Evolutionary conservation across 2,797 vertebrate species (phyloP), one percentile per base, ranked within the genome.

Genomic region (Protosalanx chinensis): DNA sequence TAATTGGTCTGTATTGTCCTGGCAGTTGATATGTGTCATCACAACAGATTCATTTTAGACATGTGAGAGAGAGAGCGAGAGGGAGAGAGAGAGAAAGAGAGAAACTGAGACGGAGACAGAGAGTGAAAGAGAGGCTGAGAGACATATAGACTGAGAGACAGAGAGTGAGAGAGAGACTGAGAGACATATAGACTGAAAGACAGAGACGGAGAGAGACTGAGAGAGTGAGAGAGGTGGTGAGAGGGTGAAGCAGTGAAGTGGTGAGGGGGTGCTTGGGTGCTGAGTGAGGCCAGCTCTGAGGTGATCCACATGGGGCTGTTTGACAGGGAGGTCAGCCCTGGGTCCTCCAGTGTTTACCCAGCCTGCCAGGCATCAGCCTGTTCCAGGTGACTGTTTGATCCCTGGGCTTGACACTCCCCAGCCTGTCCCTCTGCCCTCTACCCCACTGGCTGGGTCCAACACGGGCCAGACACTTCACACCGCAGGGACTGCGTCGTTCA

Each of bases 321-420:
- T 87, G 78, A 83, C 81, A 81, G 72, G 4, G 16, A 72, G 82
- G 79, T 81, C 82, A 77, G 32, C 5, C 57, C 61, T 27, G 29
- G 85, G 74, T 77, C 56, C 71, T 79, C 33, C 53, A n/a, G 3
- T 82, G 84, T 88, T 87, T 85, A 85, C 79, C 68, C 76, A 70
- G 76, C 76, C 83, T 77, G 80, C 68, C 80, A 78, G 73, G 73
- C 63, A 67, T 61, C 78, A 76, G 80, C 75, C 62, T 76, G 75
- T 35, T 72, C 56, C 74, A 81, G 80, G 80, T 86, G 72, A 84
- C 77, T 64, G 63, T 68, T 74, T 79, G 74, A 81, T 79, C 62
- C 57, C 69, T 35, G 35, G 32, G 71, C 56, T 57, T 60, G 32
- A 46, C 79, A 75, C 53, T 56, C 41, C 72, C 72, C 8, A 67